These are phyloP conservation scores for Xenopus tropicalis DNA, from an alignment of 2,113 vertebrate genomes.

Conservation along the genomic window DNA sequence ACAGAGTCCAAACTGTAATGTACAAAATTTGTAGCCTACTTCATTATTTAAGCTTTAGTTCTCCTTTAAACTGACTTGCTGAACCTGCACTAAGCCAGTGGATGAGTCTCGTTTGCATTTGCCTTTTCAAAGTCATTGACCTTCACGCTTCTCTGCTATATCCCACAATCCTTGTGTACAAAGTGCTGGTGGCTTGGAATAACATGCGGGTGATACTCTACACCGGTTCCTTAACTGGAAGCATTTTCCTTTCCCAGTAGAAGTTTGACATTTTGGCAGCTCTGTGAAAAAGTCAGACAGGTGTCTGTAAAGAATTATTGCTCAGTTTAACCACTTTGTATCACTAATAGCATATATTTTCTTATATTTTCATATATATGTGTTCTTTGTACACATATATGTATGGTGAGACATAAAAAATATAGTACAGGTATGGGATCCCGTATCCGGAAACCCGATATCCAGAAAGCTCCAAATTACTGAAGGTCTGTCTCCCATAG, in stretches of 20 bases:
- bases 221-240: conserved; percentile 17
- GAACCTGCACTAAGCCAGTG: background rate
- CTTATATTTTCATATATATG: no score
- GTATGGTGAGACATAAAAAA: no score
- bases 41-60: no score
- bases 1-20: no score
- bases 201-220: conserved; percentile 32
- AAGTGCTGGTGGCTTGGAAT: conserved; percentile 5
- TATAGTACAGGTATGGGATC: no score
- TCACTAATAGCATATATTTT: no score
- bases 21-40: no score
- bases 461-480: no score
- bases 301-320: conserved; percentile 18
- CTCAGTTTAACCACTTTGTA: background rate
- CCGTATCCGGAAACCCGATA: no score
- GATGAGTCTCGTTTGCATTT: background rate
- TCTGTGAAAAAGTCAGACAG: conserved; percentile 42
- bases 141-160: conserved; percentile 1
- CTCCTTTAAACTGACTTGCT: no score
- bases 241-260: conserved; percentile 17
- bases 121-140: conserved; percentile 10
- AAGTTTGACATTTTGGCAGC: conserved; percentile 35
- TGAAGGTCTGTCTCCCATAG: no score
- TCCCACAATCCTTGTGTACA: conserved; percentile 15
- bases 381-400: no score